A percentile compares a stretch with the other conserved stretches of the same genome.
phyloP scores from a whole-genome alignment of 2,888 invertebrate genomes.

The Leptinotarsa rubiginosa region DNA sequence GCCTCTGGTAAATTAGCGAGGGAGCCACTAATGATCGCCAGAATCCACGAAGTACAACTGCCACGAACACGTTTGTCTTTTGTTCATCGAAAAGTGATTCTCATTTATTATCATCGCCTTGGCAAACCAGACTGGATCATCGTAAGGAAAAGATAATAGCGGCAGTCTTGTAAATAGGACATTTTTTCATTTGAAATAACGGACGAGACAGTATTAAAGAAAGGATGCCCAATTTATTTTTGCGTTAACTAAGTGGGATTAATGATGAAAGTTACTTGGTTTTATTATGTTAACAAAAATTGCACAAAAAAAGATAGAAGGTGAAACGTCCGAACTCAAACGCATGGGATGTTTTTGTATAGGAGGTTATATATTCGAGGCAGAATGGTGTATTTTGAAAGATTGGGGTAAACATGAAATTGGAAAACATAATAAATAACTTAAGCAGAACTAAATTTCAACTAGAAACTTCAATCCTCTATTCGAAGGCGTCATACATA shows the following conservation, averaged over 20 bases:
- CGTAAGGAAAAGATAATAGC: slow-evolving; percentile 31
- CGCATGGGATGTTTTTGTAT: too few relatives aligned
- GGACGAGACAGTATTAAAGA: background rate
- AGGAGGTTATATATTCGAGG: too few relatives aligned
- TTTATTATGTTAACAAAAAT: background rate
- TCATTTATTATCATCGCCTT: slow-evolving; percentile 51
- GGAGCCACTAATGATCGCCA: slow-evolving; percentile 53
- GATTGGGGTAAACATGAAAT: too few relatives aligned
- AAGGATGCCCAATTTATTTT: background rate
- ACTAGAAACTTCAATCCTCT: too few relatives aligned
- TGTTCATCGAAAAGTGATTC: slow-evolving; percentile 55
- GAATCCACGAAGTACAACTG: slow-evolving; percentile 55
- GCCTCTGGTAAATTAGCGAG: slow-evolving; percentile 48
- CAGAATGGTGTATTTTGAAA: too few relatives aligned
- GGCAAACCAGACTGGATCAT: slow-evolving; percentile 42
- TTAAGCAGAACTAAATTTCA: too few relatives aligned
- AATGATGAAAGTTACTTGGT: background rate
- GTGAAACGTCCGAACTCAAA: too few relatives aligned
- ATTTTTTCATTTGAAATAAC: background rate
- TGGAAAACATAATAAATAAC: too few relatives aligned
- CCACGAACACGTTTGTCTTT: slow-evolving; percentile 57
- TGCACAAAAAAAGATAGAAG: background rate
- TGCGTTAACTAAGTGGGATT: background rate
- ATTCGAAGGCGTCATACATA: too few relatives aligned
- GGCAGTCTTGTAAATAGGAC: background rate